Base-by-base conservation (phyloP, 2,888 invertebrate genomes). In the Julus scandinavius region DNA sequence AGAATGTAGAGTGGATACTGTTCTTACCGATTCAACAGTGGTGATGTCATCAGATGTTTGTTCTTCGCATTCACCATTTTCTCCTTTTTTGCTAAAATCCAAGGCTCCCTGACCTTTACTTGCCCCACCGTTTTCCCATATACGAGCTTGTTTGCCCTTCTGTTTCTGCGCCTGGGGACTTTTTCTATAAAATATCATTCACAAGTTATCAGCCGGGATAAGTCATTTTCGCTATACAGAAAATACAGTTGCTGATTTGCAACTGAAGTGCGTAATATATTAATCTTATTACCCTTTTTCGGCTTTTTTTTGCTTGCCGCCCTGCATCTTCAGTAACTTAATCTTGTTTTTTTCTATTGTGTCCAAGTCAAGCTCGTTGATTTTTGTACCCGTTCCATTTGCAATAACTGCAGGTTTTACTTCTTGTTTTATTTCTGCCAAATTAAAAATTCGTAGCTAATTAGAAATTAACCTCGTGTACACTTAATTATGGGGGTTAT, bases 91-190 rank as follows among this genome's bases (percentile, higher is more conserved):
- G 88, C 92, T 92, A 90, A 92, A 93, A 90, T 98, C 98, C 80
- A 98, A 93, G n/a, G 94, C 93, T 15, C 95, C 94, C 86, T 96
- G 93, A 93, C 98, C 98, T 90, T 96, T 95, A 15, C 94, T 92
- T 87, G 94, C 95, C 49, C 97, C 98, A 83, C 96, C 96, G 87
- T 97, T 93, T 90, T 97, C 97, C 99, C 98, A 99, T 88, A 96
- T 95, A 88, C 97, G 95, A 0, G 97, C 97, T 91, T 97, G 96
- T 91, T 99, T 99, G 0, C 96, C 97, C 90, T 93, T 92, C 90
- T 92, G 92, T 89, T 90, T 96, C 88, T 88, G 96, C 84, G 94
- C 94, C 86, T 91, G 91, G 40, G 93, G 94, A 91, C 93, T 92
- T 92, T 94, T 93, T 91, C 94, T 93, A 91, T 38, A 45, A 86